Conservation (phyloP, 2,888 invertebrate species). For the Eupithecia insigniata region DNA sequence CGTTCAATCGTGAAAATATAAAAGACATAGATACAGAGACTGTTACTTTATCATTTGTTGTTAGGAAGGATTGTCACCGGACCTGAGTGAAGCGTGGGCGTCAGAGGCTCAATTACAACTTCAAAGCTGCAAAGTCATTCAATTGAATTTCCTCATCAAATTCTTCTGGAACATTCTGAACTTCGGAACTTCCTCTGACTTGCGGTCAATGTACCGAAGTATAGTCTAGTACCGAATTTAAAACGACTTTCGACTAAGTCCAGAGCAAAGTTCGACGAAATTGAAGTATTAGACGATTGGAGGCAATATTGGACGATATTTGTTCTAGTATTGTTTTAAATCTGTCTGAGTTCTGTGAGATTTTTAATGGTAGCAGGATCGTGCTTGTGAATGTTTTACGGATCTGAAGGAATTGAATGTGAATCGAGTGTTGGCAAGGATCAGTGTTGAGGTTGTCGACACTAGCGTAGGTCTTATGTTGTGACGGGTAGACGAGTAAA, state of each 20-base stretch:
- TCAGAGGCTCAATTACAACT: neutral
- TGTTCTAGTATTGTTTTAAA: slow-evolving; percentile 18
- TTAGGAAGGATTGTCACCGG: neutral
- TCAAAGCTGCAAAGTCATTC: slow-evolving; percentile 7
- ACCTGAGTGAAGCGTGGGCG: neutral
- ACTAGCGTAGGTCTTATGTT: neutral
- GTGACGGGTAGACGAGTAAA: no score
- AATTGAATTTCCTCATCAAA: slow-evolving; percentile 5
- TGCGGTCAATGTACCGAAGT: slow-evolving; percentile 33
- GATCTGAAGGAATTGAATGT: neutral
- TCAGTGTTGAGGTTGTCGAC: slow-evolving; percentile 1
- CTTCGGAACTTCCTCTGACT: neutral
- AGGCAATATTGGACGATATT: slow-evolving; percentile 2
- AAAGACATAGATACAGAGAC: neutral
- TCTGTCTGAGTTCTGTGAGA: slow-evolving; percentile 13
- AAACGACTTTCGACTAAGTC: slow-evolving; percentile 35
- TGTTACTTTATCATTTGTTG: neutral
- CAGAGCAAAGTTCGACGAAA: slow-evolving; percentile 36
- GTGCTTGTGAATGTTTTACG: slow-evolving; percentile 5
- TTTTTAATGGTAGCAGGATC: slow-evolving; percentile 4
- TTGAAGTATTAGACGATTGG: slow-evolving; percentile 34
- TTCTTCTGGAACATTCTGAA: neutral
- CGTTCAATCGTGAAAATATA: neutral
- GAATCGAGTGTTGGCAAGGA: neutral
- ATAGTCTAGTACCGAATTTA: slow-evolving; percentile 25